Evolutionary conservation across 2,797 vertebrate genomes (phyloP), one percentile per base, ranked within the genome.

Genomic region (Rhinatrema bivittatum): DNA sequence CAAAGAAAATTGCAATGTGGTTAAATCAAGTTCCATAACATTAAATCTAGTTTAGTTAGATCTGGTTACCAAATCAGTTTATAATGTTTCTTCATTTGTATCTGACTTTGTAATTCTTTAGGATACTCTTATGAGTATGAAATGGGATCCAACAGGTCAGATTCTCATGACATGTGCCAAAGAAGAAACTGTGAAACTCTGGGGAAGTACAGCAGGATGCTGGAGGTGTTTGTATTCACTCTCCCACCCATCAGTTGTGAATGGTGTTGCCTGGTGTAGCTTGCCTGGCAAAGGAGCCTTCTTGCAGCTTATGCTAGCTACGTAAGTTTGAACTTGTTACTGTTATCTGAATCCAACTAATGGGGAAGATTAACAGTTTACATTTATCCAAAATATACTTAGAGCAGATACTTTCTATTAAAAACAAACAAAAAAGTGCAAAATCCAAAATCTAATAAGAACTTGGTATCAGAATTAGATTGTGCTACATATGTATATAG

Each of bases 91-190:
- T 40, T 29, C 37, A 27, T 7, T 9, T 6, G n/a, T n/a, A n/a
- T 27, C 7, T 25, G 24, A 27, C 10, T 36, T 28, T 25, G 11
- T 16, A 36, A 40, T 25, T 10, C n/a, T 48, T 15, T 60, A 98
- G 95, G 95, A 97, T 57, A 82, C 86, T 4, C 76, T 98, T 60
- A 79, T 70, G 55, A 86, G 82, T 29, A 82, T 96, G 81, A 90
- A 86, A 39, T 98, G 95, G 95, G 91, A 88, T 62, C 91, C 93
- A 2, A 78, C 68, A 1, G 94, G 95, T 7, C 86, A 82, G 57
- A 82, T 93, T 24, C 72, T 98, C 18, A 65, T 97, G 69, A 95
- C 90, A 1, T 98, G 92, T 74, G 94, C 92, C 64, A 97, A 95
- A 79, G 95, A 98, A 58, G 94, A 97, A 56, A 84, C 67, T 1